These are phyloP conservation scores for Otolemur garnettii DNA, from an alignment of 2,113 vertebrate species.

Conservation along the genomic window DNA sequence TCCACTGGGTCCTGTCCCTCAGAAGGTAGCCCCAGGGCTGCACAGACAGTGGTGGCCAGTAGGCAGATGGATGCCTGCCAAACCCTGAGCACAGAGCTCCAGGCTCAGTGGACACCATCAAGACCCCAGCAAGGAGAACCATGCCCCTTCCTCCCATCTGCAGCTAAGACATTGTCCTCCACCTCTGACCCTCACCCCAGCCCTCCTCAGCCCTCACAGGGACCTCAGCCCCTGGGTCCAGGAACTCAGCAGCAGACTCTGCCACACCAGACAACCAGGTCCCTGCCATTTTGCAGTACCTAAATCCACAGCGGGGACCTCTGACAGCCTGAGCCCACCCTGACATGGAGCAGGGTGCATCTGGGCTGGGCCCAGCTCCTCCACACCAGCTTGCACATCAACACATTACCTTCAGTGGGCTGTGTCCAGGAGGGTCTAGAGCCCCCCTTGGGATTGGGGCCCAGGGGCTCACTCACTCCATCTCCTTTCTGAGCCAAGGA, in stretches of 20 bases:
- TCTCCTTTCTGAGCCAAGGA: not conserved
- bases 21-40: not conserved
- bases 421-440: not conserved
- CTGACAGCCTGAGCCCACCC: fast-evolving
- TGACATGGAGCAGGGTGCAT: too few relatives aligned
- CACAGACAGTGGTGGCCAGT: not conserved
- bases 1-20: fast-evolving
- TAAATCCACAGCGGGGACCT: not conserved
- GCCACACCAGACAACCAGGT: fast-evolving
- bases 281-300: not conserved
- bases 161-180: not conserved
- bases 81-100: not conserved
- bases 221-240: too few relatives aligned
- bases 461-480: not conserved
- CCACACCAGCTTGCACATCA: not conserved
- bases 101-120: not conserved
- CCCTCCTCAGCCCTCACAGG: too few relatives aligned
- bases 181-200: too few relatives aligned
- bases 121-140: not conserved
- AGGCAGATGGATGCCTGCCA: not conserved
- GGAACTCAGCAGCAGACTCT: fast-evolving
- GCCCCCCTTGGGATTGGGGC: fast-evolving
- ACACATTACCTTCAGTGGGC: too few relatives aligned
- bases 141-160: not conserved
- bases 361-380: too few relatives aligned